Base-by-base conservation (phyloP, 1,140 invertebrate species). In the Cherax destructor region DNA sequence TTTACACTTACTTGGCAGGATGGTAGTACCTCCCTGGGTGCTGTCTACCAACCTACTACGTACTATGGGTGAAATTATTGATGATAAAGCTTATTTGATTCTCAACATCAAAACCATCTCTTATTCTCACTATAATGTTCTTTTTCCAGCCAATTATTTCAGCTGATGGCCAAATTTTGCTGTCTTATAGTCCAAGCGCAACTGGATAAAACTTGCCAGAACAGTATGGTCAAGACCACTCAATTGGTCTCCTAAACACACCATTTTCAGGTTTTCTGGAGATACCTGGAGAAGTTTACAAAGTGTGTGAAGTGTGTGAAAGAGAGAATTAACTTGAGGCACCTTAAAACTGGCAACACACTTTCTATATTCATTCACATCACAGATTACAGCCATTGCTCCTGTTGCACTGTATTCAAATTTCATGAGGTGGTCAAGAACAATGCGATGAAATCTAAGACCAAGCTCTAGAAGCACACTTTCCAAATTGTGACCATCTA, bases 371-470 rank as follows among this genome's bases (percentile, higher is more conserved):
- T 99, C 99, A 94, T 99, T 99, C 85, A 99, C 97, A 95, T 99
- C 99, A 95, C 98, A 99, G 92, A 99, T 99, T 3, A 98, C 98
- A 94, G 98, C 97, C 97, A 99, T 99, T 4, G 98, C 98, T 87
- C 98, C 97, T 89, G 98, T 96, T 30, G 97, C 98, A 95, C 98
- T 99, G 94, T 99, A 99, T 94, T 98, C 97, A 95, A 98, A 99
- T 93, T 98, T 97, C 93, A 98, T 97, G 72, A 99, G 95, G 95
- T 99, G 99, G 93, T 99, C 98, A 94, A 98, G 98, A 85, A 99
- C 97, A n/a, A 98, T 97, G 88, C 98, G 95, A 95, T 99, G 99
- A 92, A 99, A 96, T 80, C 98, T 95, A 41, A 97, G 96, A 1
- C 99, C 99, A 3, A 99, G 95, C 94, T 99, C 99, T 47, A 97